Evolutionary conservation across 2,797 vertebrate genomes (phyloP), one percentile per base, ranked within the genome.

Genomic region (Calcarius lapponicus): DNA sequence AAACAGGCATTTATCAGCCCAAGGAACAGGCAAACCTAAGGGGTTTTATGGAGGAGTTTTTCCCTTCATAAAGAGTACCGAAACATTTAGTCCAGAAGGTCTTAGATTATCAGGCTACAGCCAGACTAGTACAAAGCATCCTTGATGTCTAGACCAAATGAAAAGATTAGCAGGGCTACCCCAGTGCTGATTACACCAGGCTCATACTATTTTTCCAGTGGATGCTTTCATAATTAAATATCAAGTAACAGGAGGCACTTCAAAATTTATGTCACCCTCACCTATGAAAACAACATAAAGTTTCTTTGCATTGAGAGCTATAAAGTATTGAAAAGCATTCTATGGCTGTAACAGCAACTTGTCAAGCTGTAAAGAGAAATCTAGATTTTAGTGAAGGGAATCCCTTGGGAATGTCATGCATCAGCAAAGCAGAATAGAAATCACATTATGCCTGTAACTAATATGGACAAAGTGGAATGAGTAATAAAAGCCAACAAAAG

Each of bases 161-260:
- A 91, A 92, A 94, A 92, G 94, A 95, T 94, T 88, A 94, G 79
- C 90, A 69, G 81, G 80, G 85, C 95, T 94, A 81, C 69, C 62
- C 76, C 88, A 31, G 61, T 11, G 24, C 90, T 81, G 93, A 96
- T 93, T 92, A 87, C 72, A 71, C 60, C 76, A 88, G 56, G 34
- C 83, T 88, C 60, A 60, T 21, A 12, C 66, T 88, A 84, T 94
- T 95, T 95, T 91, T 94, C 80, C 89, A 96, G 70, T 0, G 12
- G 92, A 95, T 96, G 88, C 88, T 90, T 95, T 93, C 91, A 64
- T 90, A 96, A 95, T 95, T 92, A 95, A 93, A 43, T 95, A 92
- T 76, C 88, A 78, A 95, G 83, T 85, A 93, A 93, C 78, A 69
- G 78, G 53, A 96, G 88, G 53, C 71, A 71, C 67, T 92, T 86